Conservation (phyloP, 1,140 invertebrate species). For the Zaprionus africanus region DNA sequence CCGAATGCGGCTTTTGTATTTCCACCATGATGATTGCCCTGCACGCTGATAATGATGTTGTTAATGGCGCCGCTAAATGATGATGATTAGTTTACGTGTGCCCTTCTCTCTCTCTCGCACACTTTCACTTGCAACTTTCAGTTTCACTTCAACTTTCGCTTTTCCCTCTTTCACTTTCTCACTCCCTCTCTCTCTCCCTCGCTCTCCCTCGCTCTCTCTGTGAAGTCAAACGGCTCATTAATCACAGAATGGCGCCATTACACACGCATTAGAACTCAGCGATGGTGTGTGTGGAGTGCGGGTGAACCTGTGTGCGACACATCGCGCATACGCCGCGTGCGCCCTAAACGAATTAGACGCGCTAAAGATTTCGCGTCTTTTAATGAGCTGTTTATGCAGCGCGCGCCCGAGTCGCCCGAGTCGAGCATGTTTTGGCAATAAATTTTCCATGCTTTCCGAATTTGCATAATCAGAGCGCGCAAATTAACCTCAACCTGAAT, state of each 20-base stretch:
- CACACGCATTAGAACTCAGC: conserved; percentile 48
- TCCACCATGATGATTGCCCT: conserved; percentile 67
- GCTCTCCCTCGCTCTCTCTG: conserved; percentile 1
- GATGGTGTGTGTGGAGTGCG: background rate
- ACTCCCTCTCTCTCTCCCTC: background rate
- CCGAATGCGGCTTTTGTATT: conserved; percentile 83
- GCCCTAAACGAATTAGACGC: conserved; percentile 70
- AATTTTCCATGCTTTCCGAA: conserved; percentile 47
- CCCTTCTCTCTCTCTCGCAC: background rate
- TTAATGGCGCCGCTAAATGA: conserved; percentile 7
- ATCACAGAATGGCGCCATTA: conserved; percentile 64
- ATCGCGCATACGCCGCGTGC: conserved; percentile 49
- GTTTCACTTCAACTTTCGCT: conserved; percentile 2
- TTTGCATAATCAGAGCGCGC: conserved; percentile 70
- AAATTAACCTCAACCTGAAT: conserved; percentile 61
- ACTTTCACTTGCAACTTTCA: conserved; percentile 2
- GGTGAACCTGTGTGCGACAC: background rate
- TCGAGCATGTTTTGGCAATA: conserved; percentile 45
- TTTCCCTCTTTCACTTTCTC: conserved; percentile 11
- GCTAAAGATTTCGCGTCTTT: conserved; percentile 53
- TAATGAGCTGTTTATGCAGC: conserved; percentile 79
- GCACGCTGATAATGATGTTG: conserved; percentile 13
- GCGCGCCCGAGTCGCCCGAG: conserved; percentile 9
- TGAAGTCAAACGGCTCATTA: conserved; percentile 72
- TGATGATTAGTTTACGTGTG: conserved; percentile 39